phyloP scores from a whole-genome alignment of 2,113 vertebrate species.

The Nycticebus coucang region DNA sequence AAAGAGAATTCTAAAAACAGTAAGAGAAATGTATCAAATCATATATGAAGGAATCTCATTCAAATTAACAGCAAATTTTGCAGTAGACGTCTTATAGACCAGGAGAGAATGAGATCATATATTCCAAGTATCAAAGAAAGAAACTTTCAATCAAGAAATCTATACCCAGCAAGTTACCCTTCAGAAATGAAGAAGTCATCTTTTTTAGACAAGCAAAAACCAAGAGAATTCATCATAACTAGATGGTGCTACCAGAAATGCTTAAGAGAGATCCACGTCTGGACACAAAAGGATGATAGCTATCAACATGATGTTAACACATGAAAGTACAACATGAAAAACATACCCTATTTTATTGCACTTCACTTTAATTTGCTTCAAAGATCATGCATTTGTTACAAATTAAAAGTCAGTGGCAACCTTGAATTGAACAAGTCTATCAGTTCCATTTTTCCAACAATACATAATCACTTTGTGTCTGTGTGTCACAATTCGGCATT shows the following conservation, averaged over 20 bases:
- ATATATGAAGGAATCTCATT: not conserved
- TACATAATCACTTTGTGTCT: not conserved
- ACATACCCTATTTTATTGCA: not conserved
- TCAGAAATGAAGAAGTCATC: not conserved
- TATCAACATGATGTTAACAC: not conserved
- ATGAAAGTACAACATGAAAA: not conserved
- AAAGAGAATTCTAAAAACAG: not conserved
- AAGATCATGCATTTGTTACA: not conserved
- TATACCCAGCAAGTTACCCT: not conserved
- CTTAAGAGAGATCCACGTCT: not conserved
- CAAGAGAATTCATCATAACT: not conserved
- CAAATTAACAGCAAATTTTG: not conserved
- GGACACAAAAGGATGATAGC: not conserved
- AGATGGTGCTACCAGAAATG: not conserved
- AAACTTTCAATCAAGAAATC: not conserved
- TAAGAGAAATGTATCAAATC: not conserved
- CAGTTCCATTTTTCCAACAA: not conserved
- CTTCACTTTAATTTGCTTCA: not conserved
- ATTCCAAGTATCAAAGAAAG: not conserved
- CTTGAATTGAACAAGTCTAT: not conserved
- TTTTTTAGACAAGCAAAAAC: not conserved
- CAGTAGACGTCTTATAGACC: not conserved
- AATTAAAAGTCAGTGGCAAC: not conserved
- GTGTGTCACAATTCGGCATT: not conserved
- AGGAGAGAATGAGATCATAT: not conserved